phyloP scores from a whole-genome alignment of 1,140 invertebrate genomes.

The Stenopsyche tienmushanensis region DNA sequence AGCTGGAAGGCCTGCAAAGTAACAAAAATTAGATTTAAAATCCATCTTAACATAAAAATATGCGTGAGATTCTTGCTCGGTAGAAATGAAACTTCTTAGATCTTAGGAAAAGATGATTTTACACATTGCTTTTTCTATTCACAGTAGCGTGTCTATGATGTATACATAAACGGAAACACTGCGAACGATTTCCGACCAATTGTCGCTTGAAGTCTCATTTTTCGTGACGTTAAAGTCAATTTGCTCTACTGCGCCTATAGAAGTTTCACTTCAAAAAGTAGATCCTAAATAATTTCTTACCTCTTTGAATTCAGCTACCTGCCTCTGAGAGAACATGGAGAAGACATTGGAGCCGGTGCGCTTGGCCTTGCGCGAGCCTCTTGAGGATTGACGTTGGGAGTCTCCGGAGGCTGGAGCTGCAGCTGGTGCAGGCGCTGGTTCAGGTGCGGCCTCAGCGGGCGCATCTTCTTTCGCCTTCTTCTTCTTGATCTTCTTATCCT shows the following conservation, averaged over 20 bases:
- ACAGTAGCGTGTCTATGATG: no score
- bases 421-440: slow-evolving; percentile 58
- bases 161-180: no score
- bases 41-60: not conserved
- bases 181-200: no score
- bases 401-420: slow-evolving; percentile 62
- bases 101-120: no score
- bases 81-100: no score
- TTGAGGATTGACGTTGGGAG: slow-evolving; percentile 57
- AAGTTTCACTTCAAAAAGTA: no score
- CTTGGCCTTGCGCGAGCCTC: slow-evolving; percentile 76
- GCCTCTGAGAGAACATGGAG: slow-evolving; percentile 92
- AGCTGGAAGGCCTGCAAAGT: slow-evolving; percentile 85
- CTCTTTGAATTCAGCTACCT: slow-evolving; percentile 96
- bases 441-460: slow-evolving; percentile 61
- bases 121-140: not conserved
- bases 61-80: not conserved
- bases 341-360: slow-evolving; percentile 91
- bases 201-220: not conserved
- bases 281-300: slow-evolving; percentile 50
- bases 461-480: slow-evolving; percentile 78
- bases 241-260: no score
- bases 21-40: slow-evolving; percentile 41
- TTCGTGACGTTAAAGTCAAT: no score
- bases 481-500: slow-evolving; percentile 80